Base-by-base conservation (phyloP, 2,888 invertebrate genomes). In the Melanargia galathea region DNA sequence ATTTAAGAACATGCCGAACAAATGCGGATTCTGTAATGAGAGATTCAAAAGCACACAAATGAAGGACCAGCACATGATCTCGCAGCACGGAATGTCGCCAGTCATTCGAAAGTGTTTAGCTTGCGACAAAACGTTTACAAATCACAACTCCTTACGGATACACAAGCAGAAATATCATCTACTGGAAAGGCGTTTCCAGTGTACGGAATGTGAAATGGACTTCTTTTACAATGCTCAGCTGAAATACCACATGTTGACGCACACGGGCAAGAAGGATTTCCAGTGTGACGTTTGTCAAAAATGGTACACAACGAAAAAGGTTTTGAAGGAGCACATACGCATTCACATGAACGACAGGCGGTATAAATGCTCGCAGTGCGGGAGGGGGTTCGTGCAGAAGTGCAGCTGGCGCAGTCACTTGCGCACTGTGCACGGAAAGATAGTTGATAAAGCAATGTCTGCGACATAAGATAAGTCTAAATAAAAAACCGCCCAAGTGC, bases 261-360 rank as follows among this genome's bases (percentile, higher is more conserved):
- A 81, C 49, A 71, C 76, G 0, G 75, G 74, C 0, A 30, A 65
- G 33, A 67, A 62, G 26, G 60, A 62, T 7, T 75, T 74, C 20
- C 67, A 75, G 33, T 81, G 80, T 60, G 74, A 74, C 0, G 65
- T 75, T 2, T 79, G 79, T 40, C 61, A 65, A 2, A 75, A 76
- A 63, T 59, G 73, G 7, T 78, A 73, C 40, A 68, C 66, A 1
- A 66, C 72, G 20, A 73, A 73, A 33, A 69, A 68, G 30, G 73
- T 70, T 5, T 63, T 72, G 57, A 72, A 64, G 0, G 78, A 79
- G 46, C 86, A 87, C 61, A 71, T 83, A 77, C 68, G 79, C 2
- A 78, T 79, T 46, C 82, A 83, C 52, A 67, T 71, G 0, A 71
- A 80, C 35, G 77, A 79, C 49, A 72, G 76, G 2, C 64, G 75